Conservation (phyloP, 2,797 vertebrate species). For the Lerista edwardsae region DNA sequence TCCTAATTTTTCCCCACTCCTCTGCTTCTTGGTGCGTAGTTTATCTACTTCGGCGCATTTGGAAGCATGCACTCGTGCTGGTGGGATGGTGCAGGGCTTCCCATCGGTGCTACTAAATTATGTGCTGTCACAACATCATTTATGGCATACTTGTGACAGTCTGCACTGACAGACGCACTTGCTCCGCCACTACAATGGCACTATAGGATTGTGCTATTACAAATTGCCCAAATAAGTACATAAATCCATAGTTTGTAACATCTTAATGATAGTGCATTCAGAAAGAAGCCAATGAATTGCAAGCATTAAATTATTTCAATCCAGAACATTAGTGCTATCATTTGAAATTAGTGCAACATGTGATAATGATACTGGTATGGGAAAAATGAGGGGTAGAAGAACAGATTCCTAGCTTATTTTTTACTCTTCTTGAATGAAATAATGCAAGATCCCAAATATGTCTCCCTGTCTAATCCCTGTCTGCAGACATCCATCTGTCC, state of each 20-base stretch:
- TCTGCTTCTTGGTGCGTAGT: no score
- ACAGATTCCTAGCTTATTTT: background rate
- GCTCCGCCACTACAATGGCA: no score
- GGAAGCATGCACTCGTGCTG: no score
- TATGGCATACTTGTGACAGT: no score
- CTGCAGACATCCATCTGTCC: constrained; percentile 49
- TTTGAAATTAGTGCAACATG: background rate
- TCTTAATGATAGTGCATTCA: background rate
- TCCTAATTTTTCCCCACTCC: no score
- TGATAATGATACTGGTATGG: background rate
- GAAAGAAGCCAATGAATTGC: background rate
- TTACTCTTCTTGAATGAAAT: background rate
- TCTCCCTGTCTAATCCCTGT: constrained; percentile 40
- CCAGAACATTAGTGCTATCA: constrained; percentile 2
- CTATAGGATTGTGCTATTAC: no score
- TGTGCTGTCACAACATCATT: no score
- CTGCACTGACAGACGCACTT: no score
- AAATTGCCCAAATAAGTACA: background rate
- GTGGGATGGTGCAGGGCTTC: no score
- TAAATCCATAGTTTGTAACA: background rate
- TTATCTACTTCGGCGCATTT: no score
- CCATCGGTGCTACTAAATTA: no score
- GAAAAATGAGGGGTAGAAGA: background rate
- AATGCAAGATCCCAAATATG: background rate
- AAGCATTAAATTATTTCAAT: background rate